phyloP scores from a whole-genome alignment of 1,140 invertebrate genomes.

The Oryzaephilus surinamensis region DNA sequence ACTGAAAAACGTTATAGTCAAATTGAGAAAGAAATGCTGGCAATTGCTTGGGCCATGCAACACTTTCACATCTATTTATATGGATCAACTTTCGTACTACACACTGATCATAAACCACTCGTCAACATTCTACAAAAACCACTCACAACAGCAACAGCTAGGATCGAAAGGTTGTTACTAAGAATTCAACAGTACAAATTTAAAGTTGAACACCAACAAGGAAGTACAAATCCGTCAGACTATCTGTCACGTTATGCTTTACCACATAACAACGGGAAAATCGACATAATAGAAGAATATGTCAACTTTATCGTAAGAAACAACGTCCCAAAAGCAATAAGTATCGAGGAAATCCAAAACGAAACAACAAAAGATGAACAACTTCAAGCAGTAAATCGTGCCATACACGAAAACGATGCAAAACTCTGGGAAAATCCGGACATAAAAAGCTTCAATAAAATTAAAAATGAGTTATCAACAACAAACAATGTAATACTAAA shows the following conservation, averaged over 20 bases:
- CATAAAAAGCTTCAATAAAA: slow-evolving; percentile 2
- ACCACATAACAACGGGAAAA: not conserved
- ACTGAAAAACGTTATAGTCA: slow-evolving; percentile 42
- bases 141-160: not conserved
- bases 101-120: slow-evolving; percentile 32
- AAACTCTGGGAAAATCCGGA: slow-evolving; percentile 4
- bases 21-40: slow-evolving; percentile 42
- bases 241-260: not conserved
- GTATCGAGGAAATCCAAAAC: slow-evolving; percentile 3
- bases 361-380: slow-evolving; percentile 3
- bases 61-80: slow-evolving; percentile 43
- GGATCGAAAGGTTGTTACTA: slow-evolving; percentile 1
- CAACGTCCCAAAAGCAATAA: slow-evolving; percentile 1
- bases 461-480: slow-evolving; percentile 6
- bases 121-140: not conserved
- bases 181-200: slow-evolving; percentile 4
- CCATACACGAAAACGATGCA: not conserved
- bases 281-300: not conserved
- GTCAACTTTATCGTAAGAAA: not conserved
- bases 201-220: not conserved
- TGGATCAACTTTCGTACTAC: slow-evolving; percentile 36
- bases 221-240: not conserved
- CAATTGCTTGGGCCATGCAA: slow-evolving; percentile 37
- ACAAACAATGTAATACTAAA: not conserved
- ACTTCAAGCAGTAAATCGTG: not conserved